Conservation (phyloP, 2,888 invertebrate species). For the Mesorhabditis belari region DNA sequence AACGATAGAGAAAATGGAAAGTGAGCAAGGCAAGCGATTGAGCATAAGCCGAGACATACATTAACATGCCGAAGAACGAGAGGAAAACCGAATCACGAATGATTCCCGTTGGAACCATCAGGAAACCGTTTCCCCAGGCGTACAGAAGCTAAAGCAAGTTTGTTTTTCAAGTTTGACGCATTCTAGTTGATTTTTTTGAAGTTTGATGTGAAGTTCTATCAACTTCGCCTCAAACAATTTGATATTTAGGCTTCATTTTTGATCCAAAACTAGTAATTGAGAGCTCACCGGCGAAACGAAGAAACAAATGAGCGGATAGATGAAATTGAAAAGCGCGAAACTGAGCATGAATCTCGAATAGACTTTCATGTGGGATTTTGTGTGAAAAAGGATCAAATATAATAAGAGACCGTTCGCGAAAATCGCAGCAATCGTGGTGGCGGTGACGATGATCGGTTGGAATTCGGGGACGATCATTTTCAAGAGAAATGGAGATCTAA, state of each 20-base stretch:
- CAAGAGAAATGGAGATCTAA: too few relatives aligned
- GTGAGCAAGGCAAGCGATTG: not conserved
- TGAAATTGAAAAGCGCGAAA: not conserved
- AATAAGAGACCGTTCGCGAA: not conserved
- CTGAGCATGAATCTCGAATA: not conserved
- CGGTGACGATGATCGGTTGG: not conserved
- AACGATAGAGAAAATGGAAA: not conserved
- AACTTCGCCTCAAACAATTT: too few relatives aligned
- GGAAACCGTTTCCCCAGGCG: not conserved
- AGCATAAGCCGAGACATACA: not conserved
- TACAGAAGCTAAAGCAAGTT: too few relatives aligned
- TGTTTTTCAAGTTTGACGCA: too few relatives aligned
- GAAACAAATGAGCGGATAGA: not conserved
- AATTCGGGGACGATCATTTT: not conserved
- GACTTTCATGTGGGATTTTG: not conserved
- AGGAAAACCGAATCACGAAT: not conserved
- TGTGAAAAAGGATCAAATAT: not conserved
- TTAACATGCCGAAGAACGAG: not conserved
- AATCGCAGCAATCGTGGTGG: not conserved
- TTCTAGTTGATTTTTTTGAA: too few relatives aligned
- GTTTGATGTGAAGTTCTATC: too few relatives aligned
- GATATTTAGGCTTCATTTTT: too few relatives aligned
- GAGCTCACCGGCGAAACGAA: not conserved
- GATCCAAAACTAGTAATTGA: not conserved
- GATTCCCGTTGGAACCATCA: not conserved